phyloP scores from a whole-genome alignment of 2,113 vertebrate genomes.

The Prionailurus bengalensis region DNA sequence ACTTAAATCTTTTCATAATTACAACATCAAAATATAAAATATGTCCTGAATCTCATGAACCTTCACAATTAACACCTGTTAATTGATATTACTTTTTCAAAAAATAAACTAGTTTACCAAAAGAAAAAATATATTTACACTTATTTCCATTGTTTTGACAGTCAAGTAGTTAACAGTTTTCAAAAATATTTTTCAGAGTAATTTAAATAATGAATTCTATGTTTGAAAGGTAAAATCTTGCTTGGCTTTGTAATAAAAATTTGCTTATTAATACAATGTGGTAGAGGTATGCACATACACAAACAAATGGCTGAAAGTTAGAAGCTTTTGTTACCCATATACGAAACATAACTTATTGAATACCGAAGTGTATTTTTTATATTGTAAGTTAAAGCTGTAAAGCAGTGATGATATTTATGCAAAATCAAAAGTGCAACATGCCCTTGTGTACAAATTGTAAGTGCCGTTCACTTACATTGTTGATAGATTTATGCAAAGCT shows the following conservation, averaged over 20 bases:
- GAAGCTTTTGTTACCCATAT: slow-evolving; percentile 74
- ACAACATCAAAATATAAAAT: slow-evolving; percentile 35
- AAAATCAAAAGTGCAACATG: slow-evolving; percentile 88
- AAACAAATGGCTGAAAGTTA: slow-evolving; percentile 78
- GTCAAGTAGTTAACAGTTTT: slow-evolving; percentile 10
- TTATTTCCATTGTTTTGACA: slow-evolving; percentile 48
- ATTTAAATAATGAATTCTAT: slow-evolving; percentile 77
- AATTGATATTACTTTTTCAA: slow-evolving; percentile 1
- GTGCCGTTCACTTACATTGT: slow-evolving; percentile 93
- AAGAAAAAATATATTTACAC: slow-evolving; percentile 19
- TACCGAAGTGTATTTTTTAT: slow-evolving; percentile 51
- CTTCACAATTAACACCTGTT: slow-evolving; percentile 8
- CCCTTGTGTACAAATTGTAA: slow-evolving; percentile 85
- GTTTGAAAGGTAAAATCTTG: slow-evolving; percentile 81
- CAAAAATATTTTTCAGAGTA: slow-evolving; percentile 68
- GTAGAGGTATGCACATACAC: slow-evolving; percentile 69
- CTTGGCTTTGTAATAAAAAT: slow-evolving; percentile 72
- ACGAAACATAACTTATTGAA: slow-evolving; percentile 66
- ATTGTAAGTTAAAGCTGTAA: slow-evolving; percentile 79
- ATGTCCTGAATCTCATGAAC: slow-evolving; percentile 14
- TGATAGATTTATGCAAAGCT: slow-evolving; percentile 95
- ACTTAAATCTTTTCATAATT: slow-evolving; percentile 39
- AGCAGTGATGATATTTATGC: slow-evolving; percentile 83
- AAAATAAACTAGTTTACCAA: slow-evolving; percentile 62
- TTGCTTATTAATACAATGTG: slow-evolving; percentile 66